These are phyloP conservation scores for Salticus scenicus DNA, from an alignment of 2,888 invertebrate species.

Conservation along the genomic window DNA sequence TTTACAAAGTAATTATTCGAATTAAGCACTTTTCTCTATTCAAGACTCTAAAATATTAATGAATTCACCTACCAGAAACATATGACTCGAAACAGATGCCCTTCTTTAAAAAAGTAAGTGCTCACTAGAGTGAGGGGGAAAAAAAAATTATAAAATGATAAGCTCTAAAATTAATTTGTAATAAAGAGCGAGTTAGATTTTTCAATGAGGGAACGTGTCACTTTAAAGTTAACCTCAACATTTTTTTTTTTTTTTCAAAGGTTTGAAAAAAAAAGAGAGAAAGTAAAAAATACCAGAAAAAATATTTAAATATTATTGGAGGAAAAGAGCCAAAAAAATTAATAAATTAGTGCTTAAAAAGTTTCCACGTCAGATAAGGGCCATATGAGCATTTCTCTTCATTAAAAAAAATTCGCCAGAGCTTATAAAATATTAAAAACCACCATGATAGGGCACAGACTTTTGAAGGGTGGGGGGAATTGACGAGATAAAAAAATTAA, in stretches of 20 bases:
- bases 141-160: background rate
- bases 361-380: constrained; percentile 10
- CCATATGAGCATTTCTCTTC: constrained; percentile 4
- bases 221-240: background rate
- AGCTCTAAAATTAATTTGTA: constrained; percentile 19
- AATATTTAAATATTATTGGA: constrained; percentile 6
- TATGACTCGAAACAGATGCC: background rate
- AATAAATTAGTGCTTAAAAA: constrained; percentile 26
- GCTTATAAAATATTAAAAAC: constrained; percentile 23
- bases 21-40: background rate
- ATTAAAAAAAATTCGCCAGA: too few species aligned
- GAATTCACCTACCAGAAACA: background rate
- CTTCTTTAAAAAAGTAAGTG: background rate
- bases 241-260: background rate
- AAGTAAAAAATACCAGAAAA: background rate
- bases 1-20: constrained; percentile 4
- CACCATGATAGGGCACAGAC: constrained; percentile 34
- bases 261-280: background rate
- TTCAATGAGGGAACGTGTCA: background rate
- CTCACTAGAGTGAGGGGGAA: background rate
- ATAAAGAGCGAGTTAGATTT: constrained; percentile 11
- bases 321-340: constrained; percentile 19
- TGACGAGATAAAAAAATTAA: constrained; percentile 32
- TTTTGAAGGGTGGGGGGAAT: background rate
- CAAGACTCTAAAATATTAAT: background rate